These are phyloP conservation scores for Cyphomyrmex costatus DNA, from an alignment of 1,140 invertebrate genomes.

Conservation along the genomic window DNA sequence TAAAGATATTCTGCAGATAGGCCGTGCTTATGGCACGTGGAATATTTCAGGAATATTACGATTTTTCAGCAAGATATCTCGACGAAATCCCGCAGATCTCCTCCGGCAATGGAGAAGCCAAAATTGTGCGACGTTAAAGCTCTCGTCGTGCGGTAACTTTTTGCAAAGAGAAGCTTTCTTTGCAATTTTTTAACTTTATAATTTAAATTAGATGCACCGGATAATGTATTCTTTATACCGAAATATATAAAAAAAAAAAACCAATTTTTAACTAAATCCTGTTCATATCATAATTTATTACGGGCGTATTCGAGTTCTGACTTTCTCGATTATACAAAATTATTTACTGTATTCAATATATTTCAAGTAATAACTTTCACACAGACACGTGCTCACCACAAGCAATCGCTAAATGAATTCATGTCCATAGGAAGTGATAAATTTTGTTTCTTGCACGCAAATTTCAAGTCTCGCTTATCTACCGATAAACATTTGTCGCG, in stretches of 20 bases:
- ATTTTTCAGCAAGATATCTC: slow-evolving; percentile 45
- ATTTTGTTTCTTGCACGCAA: neutral
- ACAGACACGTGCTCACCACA: too few species aligned
- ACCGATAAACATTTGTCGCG: slow-evolving; percentile 6
- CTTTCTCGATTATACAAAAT: slow-evolving; percentile 5
- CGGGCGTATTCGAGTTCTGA: too few species aligned
- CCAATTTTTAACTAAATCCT: neutral
- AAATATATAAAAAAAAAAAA: neutral
- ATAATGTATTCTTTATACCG: neutral
- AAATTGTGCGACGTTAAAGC: slow-evolving; percentile 1
- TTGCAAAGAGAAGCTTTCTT: neutral
- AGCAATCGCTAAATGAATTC: neutral
- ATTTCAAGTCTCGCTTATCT: neutral
- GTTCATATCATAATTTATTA: neutral
- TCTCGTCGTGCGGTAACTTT: neutral
- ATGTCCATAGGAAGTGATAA: slow-evolving; percentile 6
- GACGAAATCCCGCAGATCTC: slow-evolving; percentile 44
- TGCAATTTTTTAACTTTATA: slow-evolving; percentile 28
- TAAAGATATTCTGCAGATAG: neutral
- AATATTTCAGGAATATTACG: slow-evolving; percentile 20
- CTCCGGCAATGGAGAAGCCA: neutral
- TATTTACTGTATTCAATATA: slow-evolving; percentile 32
- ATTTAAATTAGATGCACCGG: neutral
- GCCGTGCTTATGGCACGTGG: neutral
- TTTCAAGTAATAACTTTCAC: slow-evolving; percentile 9